Evolutionary conservation across 2,797 vertebrate species (phyloP).

Genomic region (Heteromormyrus szaboi): DNA sequence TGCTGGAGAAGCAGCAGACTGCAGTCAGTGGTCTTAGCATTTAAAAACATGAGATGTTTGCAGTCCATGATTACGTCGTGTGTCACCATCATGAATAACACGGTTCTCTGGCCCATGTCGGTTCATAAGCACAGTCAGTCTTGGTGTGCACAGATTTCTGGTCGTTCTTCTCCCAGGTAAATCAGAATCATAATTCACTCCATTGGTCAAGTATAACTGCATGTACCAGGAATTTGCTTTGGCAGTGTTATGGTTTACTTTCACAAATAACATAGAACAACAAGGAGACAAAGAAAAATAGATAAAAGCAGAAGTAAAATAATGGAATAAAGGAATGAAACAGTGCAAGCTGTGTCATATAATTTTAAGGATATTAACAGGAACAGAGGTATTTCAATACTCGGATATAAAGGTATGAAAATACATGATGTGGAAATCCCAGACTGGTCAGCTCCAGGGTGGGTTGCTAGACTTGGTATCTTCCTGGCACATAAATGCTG

Average conservation of each 20-base stretch:
- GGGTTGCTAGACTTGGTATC: not conserved
- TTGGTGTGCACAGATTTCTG: not conserved
- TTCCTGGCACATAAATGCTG: not conserved
- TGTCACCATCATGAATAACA: not conserved
- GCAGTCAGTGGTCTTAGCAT: not conserved
- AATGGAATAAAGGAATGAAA: not conserved
- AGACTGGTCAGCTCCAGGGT: not conserved
- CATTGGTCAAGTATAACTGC: not conserved
- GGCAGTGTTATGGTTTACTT: not conserved
- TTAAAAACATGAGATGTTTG: not conserved
- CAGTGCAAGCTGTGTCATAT: not conserved
- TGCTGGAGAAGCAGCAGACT: not conserved
- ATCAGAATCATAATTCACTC: not conserved
- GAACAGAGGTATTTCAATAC: not conserved
- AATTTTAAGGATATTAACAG: not conserved
- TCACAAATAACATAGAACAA: not conserved
- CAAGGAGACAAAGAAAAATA: not conserved
- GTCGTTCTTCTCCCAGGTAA: not conserved
- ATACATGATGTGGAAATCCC: not conserved
- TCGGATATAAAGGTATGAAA: not conserved
- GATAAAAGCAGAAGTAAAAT: not conserved
- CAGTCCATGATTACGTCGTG: not conserved
- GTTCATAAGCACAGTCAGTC: not conserved
- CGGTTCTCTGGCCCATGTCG: not conserved
- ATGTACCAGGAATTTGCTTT: not conserved